Conservation (phyloP, 1,140 invertebrate genomes). For the Ephestia elutella region DNA sequence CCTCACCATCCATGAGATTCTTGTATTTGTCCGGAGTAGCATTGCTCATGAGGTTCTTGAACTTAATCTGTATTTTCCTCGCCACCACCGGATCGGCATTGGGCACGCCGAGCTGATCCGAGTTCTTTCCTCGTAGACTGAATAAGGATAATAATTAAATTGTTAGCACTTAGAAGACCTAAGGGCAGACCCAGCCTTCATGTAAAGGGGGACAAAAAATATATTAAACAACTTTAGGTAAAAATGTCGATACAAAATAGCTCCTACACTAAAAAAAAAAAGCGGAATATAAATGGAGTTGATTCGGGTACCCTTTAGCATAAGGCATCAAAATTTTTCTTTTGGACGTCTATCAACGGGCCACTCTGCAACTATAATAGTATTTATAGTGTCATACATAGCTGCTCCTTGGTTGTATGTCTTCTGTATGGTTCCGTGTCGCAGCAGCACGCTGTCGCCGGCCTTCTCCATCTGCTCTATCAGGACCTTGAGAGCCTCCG, state of each 20-base stretch:
- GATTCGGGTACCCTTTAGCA: too few species aligned
- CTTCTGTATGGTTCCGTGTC: conserved; percentile 53
- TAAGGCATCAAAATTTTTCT: too few species aligned
- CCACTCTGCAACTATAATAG: too few species aligned
- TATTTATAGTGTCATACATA: conserved; percentile 31
- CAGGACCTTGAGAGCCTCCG: conserved; percentile 40
- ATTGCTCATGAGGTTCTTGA: conserved; percentile 37
- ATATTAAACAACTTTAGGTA: too few species aligned
- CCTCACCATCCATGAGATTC: conserved; percentile 41
- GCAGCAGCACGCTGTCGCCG: conserved; percentile 36
- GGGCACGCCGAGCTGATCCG: conserved; percentile 40
- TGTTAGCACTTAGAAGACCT: too few species aligned
- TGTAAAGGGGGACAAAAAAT: too few species aligned
- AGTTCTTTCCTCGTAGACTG: conserved; percentile 47
- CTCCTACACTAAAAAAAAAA: too few species aligned
- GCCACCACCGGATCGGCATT: conserved; percentile 48
- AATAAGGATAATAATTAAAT: conserved; percentile 5
- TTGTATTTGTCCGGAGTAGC: conserved; percentile 38
- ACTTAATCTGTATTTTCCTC: conserved; percentile 58
- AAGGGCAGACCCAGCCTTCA: too few species aligned
- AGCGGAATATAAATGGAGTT: too few species aligned
- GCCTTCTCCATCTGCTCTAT: conserved; percentile 40
- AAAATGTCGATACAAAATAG: too few species aligned
- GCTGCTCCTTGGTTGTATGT: conserved; percentile 42
- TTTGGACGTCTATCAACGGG: too few species aligned